Evolutionary conservation across 2,113 vertebrate species (phyloP).

Genomic region (Agelaius tricolor): DNA sequence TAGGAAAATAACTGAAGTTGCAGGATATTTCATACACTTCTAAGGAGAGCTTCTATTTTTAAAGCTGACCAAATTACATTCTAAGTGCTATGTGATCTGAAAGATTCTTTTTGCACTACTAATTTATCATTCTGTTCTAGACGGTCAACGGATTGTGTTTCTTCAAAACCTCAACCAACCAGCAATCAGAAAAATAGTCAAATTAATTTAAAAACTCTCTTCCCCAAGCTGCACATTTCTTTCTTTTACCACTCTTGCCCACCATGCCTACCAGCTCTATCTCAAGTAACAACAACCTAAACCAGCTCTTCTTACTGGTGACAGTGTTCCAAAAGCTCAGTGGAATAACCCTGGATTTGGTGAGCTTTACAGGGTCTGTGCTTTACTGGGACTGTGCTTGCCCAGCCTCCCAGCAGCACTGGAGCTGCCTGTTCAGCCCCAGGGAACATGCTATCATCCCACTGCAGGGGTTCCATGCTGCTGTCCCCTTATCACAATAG

Average conservation of each 20-base stretch:
- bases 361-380: not conserved
- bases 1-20: not conserved
- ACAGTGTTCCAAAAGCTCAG: not conserved
- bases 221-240: not conserved
- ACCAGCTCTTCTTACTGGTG: not conserved
- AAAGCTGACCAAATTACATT: not conserved
- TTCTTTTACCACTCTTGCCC: not conserved
- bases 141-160: accelerated
- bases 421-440: not conserved
- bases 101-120: not conserved
- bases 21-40: not conserved
- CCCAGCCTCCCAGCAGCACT: not conserved
- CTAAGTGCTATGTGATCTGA: not conserved
- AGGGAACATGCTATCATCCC: not conserved
- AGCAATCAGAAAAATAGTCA: not conserved
- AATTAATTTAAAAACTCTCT: not conserved
- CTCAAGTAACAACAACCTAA: not conserved
- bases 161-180: not conserved
- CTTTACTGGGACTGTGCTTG: not conserved
- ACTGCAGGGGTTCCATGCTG: too few species aligned
- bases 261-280: not conserved
- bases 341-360: not conserved
- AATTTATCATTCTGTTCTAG: not conserved
- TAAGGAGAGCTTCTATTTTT: not conserved
- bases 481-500: too few species aligned